Conservation (phyloP, 2,888 invertebrate species). For the Congeria kusceri region DNA sequence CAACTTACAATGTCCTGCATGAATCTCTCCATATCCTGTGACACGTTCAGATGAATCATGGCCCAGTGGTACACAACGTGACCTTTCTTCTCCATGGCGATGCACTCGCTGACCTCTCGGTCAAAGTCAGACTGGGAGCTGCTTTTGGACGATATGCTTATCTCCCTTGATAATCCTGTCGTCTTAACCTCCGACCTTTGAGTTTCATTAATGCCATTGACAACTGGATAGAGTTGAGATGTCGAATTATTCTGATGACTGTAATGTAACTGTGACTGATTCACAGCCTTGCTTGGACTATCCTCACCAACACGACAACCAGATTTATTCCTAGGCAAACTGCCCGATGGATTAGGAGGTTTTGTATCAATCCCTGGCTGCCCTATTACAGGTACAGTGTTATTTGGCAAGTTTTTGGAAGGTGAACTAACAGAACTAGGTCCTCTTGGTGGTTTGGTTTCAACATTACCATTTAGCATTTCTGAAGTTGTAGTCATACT, state of each 20-base stretch:
- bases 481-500: not conserved
- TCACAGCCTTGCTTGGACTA: not conserved
- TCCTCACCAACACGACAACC: not conserved
- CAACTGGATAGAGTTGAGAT: not conserved
- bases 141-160: conserved; percentile 67
- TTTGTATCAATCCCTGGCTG: not conserved
- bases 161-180: conserved; percentile 45
- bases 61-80: conserved; percentile 81
- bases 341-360: not conserved
- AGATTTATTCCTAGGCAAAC: not conserved
- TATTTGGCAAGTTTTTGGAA: conserved; percentile 19
- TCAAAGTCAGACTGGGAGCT: conserved; percentile 67
- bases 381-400: not conserved
- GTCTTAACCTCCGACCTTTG: conserved; percentile 25
- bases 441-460: conserved; percentile 7
- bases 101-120: conserved; percentile 46
- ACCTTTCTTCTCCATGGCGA: conserved; percentile 61
- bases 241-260: not conserved
- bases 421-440: not conserved
- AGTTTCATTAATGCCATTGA: conserved; percentile 33
- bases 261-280: not conserved
- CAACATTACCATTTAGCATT: not conserved
- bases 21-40: conserved; percentile 76
- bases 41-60: conserved; percentile 77
- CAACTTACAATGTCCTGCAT: conserved; percentile 79